Evolutionary conservation across 2,113 vertebrate genomes (phyloP).

Genomic region (Hiodon tergisus): DNA sequence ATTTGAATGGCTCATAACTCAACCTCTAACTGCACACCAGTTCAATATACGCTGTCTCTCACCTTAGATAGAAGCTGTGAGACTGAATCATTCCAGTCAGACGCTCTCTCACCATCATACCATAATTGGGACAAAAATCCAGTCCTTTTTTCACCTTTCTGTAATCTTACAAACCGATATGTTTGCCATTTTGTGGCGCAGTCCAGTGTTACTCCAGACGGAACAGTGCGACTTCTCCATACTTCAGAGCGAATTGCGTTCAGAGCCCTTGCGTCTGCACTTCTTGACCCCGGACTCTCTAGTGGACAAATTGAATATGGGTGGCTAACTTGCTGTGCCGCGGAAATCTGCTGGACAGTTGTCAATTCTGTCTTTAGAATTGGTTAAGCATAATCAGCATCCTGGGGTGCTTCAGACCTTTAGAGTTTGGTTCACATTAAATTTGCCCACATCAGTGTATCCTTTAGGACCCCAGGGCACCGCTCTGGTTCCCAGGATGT

Average conservation of each 20-base stretch:
- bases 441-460: neutral
- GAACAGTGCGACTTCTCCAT: neutral
- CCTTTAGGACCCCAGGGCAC: too few relatives aligned
- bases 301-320: too few relatives aligned
- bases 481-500: too few relatives aligned
- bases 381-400: too few relatives aligned
- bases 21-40: constrained; percentile 66
- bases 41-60: constrained; percentile 63
- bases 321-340: too few relatives aligned
- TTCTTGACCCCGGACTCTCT: neutral
- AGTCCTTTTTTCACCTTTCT: neutral
- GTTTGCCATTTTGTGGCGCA: neutral
- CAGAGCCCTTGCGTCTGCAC: neutral
- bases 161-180: neutral
- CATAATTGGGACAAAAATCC: constrained; percentile 2
- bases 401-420: too few relatives aligned
- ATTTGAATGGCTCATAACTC: constrained; percentile 70
- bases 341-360: neutral
- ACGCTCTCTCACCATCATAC: constrained; percentile 57
- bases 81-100: constrained; percentile 61
- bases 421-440: too few relatives aligned
- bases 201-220: neutral
- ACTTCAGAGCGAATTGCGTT: neutral
- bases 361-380: too few relatives aligned
- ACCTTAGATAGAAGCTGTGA: constrained; percentile 60